These are phyloP conservation scores for Cyrtonyx montezumae DNA, from an alignment of 2,113 vertebrate genomes.

Conservation along the genomic window DNA sequence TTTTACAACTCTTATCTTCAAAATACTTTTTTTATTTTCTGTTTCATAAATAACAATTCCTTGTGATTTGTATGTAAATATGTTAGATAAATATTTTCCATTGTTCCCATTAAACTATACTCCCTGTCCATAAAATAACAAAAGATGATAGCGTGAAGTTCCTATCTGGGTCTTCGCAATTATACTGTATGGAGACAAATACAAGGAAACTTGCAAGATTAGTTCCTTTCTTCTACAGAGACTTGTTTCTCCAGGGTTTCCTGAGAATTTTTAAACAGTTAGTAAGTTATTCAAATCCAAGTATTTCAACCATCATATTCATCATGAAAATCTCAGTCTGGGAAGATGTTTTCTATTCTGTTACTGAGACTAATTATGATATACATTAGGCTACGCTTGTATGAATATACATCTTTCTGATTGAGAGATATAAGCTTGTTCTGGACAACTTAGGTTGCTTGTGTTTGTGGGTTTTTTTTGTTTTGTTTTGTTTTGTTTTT, in stretches of 20 bases:
- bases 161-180: conserved; percentile 70
- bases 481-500: not conserved
- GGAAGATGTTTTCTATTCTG: not conserved
- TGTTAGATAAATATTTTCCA: not conserved
- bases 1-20: not conserved
- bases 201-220: conserved; percentile 70
- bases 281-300: conserved; percentile 20
- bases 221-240: conserved; percentile 53
- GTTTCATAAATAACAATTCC: not conserved
- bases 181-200: conserved; percentile 68
- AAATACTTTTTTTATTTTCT: not conserved
- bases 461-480: not conserved
- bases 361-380: not conserved
- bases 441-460: not conserved
- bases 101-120: conserved; percentile 38
- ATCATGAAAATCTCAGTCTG: not conserved
- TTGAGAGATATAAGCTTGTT: not conserved
- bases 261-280: conserved; percentile 38
- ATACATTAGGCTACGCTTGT: not conserved
- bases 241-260: conserved; percentile 55
- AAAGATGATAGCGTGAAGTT: conserved; percentile 16
- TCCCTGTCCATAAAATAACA: conserved; percentile 52
- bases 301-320: not conserved
- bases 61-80: not conserved
- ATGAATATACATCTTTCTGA: not conserved